Base-by-base conservation (phyloP, 2,797 vertebrate species). In the Etheostoma perlongum region DNA sequence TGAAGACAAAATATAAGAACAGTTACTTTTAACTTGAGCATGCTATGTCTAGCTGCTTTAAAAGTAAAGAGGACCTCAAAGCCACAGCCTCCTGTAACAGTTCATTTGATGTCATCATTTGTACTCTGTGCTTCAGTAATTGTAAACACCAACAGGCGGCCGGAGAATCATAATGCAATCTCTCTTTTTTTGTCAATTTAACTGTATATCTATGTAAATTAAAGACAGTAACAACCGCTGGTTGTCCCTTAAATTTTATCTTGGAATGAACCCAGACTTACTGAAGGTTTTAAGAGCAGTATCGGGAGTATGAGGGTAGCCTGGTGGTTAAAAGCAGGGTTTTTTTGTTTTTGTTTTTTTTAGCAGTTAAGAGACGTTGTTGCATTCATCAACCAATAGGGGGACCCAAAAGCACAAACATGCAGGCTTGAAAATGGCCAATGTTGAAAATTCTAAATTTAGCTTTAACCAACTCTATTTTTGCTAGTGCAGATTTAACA, bases 151-250 rank as follows among this genome's bases (percentile, higher is more conserved):
- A 67, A 79, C 71, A 55, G n/a, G 3, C 11, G 80, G 71, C 70
- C 5, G 18, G 57, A 74, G 53, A 70, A 76, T 58, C 49, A 72
- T 46, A 46, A 84, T 72, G 63, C 65, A 76, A 67, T 64, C 40
- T 10, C 40, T 70, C 15, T 74, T 62, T 74, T 46, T 54, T 57
- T 78, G 62, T 86, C 81, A 51, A 52, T 86, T 79, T 85, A 73
- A 84, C 77, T 94, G 91, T 93, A 91, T 85, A 92, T 91, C 83
- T 87, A 72, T 95, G 93, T 94, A 94, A 91, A 94, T 94, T 92
- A 91, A 95, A 93, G 78, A 81, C 63, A 30, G 44, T 72, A 67
- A 84, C 51, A 67, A 70, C 40, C 44, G 0, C 13, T 53, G 36
- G 25, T 67, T 72, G 62, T 68, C 7, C 13, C 55, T 58, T 85